A percentile compares a stretch with the other conserved stretches of the same genome.
Evolutionary conservation across 1,140 invertebrate species (phyloP).

Genomic region (Copidosoma floridanum): DNA sequence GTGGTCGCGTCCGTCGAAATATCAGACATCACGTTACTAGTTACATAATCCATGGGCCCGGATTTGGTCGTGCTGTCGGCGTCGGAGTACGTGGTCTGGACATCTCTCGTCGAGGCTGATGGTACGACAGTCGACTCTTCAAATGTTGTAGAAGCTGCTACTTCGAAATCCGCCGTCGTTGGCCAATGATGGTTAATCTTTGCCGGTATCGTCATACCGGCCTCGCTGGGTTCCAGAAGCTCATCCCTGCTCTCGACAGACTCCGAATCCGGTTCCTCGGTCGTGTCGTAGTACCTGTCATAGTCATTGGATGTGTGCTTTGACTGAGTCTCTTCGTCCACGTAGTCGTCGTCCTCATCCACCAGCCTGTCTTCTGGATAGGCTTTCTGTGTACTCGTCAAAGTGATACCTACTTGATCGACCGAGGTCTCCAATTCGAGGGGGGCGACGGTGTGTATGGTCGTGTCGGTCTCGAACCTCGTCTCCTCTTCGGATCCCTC

Average conservation of each 20-base stretch:
- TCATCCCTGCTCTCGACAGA: slow-evolving; percentile 42
- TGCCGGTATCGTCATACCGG: slow-evolving; percentile 42
- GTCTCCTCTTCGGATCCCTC: background rate
- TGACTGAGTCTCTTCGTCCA: slow-evolving; percentile 24
- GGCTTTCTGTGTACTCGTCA: background rate
- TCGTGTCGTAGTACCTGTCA: slow-evolving; percentile 36
- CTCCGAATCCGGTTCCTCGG: slow-evolving; percentile 25
- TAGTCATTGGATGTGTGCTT: slow-evolving; percentile 19
- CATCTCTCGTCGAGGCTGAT: background rate
- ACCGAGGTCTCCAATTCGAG: background rate
- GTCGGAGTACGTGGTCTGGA: background rate
- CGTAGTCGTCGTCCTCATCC: slow-evolving; percentile 18
- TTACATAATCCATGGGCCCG: background rate
- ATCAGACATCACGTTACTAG: no score
- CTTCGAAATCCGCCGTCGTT: background rate
- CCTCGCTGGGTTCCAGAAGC: slow-evolving; percentile 46
- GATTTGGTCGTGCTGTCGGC: background rate
- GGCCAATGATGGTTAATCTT: slow-evolving; percentile 13
- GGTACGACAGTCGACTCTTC: background rate
- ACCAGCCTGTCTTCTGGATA: background rate
- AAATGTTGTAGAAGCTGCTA: background rate
- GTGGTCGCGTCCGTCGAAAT: no score
- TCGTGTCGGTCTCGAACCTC: background rate
- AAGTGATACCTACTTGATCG: background rate
- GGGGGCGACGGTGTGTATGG: slow-evolving; percentile 16